Percentiles rank a stretch among this genome's conserved stretches.
These are phyloP conservation scores for Dastarcus helophoroides DNA, from an alignment of 2,888 invertebrate genomes.

Conservation along the genomic window DNA sequence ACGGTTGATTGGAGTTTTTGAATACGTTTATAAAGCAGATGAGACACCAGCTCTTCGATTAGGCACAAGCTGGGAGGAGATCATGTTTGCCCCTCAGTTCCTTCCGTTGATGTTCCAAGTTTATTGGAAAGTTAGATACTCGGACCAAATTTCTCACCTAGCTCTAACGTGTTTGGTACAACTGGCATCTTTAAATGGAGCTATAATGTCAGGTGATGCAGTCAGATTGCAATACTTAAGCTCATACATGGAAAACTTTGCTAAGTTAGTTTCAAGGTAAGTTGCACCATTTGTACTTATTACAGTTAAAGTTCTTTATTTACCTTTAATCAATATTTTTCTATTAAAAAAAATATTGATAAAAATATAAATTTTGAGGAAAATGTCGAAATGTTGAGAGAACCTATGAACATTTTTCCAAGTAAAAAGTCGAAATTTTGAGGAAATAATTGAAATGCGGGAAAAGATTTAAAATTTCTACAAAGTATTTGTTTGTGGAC, in stretches of 20 bases:
- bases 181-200: constrained; percentile 57
- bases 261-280: constrained; percentile 48
- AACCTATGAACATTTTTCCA: too few relatives aligned
- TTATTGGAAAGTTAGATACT: constrained; percentile 69
- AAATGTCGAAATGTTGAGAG: too few relatives aligned
- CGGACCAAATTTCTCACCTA: constrained; percentile 63
- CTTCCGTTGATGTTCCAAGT: constrained; percentile 70
- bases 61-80: constrained; percentile 59
- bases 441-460: too few relatives aligned
- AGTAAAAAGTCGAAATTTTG: too few relatives aligned
- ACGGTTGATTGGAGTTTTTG: constrained; percentile 59
- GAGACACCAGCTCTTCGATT: constrained; percentile 49
- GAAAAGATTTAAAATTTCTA: too few relatives aligned
- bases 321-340: neutral
- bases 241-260: constrained; percentile 47
- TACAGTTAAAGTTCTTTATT: too few relatives aligned
- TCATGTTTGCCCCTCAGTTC: constrained; percentile 62
- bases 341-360: too few relatives aligned
- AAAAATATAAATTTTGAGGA: too few relatives aligned
- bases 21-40: constrained; percentile 55
- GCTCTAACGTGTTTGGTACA: constrained; percentile 75
- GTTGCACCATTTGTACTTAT: too few relatives aligned
- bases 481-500: too few relatives aligned
- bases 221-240: constrained; percentile 45
- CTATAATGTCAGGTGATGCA: constrained; percentile 40